Evolutionary conservation across 2,888 invertebrate species (phyloP), one percentile per base, ranked within the genome.

Genomic region (Cephonodes hylas): DNA sequence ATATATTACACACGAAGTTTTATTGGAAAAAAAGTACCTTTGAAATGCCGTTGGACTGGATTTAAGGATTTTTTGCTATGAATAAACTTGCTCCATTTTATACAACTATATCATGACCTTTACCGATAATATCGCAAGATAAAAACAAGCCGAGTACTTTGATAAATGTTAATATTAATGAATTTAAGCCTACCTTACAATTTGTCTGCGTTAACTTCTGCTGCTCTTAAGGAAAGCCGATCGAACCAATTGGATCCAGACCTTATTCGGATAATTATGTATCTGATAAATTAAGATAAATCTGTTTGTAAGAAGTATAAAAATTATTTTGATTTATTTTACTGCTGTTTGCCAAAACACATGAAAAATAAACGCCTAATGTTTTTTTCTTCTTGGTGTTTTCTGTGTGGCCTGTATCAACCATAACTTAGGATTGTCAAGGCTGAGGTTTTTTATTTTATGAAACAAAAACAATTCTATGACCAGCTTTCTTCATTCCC

Each of bases 81-180:
- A 8, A 60, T 25, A 64, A 64, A 64, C 63, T 63, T 64, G 67
- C 61, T 67, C 65, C 64, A 65, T 65, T 63, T 67, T 64, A 62
- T 61, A 31, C 58, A 45, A 53, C 58, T 62, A 59, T 64, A 64
- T 59, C 44, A 60, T 64, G 65, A 67, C 65, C 64, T 65, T 65
- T 64, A n/a, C 38, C 61, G 56, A 63, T 60, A 58, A 60, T 44
- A 61, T 62, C 42, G 63, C 56, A 46, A 57, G 23, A n/a, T 20
- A 57, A 62, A 66, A 64, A 58, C 53, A 53, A 20, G 53, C 27
- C 15, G 8, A n/a, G 27, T 31, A 31, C 53, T 31, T 53, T 53
- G 53, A 53, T 53, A 53, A 27, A 31, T 53, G 25, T 53, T 23
- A 48, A 53, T 53, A 15, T 8, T 27, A 31, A 53, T 38, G 38